Conservation (phyloP, 2,797 vertebrate genomes). For the Tadarida brasiliensis region DNA sequence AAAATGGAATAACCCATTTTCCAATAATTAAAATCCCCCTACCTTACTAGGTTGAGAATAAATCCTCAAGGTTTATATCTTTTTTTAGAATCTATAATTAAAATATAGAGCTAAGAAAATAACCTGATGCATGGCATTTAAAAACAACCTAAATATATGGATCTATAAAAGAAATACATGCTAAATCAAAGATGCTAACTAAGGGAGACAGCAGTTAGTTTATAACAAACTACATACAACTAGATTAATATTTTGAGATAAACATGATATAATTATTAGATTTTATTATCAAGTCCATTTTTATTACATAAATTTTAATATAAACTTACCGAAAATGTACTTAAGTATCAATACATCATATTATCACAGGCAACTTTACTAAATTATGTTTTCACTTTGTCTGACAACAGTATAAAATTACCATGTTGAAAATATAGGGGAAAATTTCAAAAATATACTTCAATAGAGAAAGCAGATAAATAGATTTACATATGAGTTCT, state of each 20-base stretch:
- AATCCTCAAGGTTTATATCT: not conserved
- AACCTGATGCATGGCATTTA: not conserved
- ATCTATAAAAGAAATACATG: not conserved
- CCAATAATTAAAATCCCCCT: not conserved
- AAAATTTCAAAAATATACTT: not conserved
- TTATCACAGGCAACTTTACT: not conserved
- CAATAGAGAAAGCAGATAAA: constrained; percentile 58
- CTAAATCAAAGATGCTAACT: not conserved
- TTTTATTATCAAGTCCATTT: not conserved
- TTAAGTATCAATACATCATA: not conserved
- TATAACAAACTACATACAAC: not conserved
- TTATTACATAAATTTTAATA: not conserved
- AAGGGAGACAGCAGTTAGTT: not conserved
- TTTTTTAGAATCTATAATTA: not conserved
- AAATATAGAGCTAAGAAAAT: not conserved
- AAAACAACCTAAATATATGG: not conserved
- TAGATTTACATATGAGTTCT: constrained; percentile 54
- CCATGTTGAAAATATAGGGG: constrained; percentile 57
- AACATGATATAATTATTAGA: not conserved
- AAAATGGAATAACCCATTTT: not conserved
- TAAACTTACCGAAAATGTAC: not conserved
- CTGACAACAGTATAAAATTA: constrained; percentile 31
- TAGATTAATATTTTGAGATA: not conserved
- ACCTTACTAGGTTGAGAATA: not conserved
- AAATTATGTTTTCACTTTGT: constrained; percentile 37